A percentile compares a stretch with the other conserved stretches of the same genome.
Conservation (phyloP, 2,888 invertebrate genomes). For the Clepsis dumicolana region DNA sequence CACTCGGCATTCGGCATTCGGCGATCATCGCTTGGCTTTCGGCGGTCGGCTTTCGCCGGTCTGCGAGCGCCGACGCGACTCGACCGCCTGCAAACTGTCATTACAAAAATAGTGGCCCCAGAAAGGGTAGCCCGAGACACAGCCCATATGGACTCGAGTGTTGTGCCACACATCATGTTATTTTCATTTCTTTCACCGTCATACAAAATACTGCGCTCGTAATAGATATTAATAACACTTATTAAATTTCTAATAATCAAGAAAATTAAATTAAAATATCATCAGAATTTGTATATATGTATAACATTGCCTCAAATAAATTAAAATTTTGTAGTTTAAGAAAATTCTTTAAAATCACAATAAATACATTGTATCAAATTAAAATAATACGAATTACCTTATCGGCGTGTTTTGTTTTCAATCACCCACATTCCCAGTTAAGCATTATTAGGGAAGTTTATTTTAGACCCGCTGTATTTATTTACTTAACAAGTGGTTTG, state of each 20-base stretch:
- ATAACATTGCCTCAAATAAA: too few relatives aligned
- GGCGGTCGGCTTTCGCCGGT: constrained; percentile 10
- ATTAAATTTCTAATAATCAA: not conserved
- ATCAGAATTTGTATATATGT: too few relatives aligned
- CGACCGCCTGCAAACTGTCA: constrained; percentile 79
- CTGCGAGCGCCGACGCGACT: constrained; percentile 18
- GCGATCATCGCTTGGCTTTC: constrained; percentile 9
- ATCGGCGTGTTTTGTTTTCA: constrained; percentile 30
- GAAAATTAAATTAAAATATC: constrained; percentile 3
- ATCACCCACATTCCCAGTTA: constrained; percentile 64
- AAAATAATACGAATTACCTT: constrained; percentile 7
- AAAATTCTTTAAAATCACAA: too few relatives aligned
- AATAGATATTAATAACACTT: constrained; percentile 13
- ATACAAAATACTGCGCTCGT: constrained; percentile 32
- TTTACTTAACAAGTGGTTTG: constrained; percentile 83
- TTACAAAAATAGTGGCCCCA: constrained; percentile 83
- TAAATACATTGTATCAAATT: too few relatives aligned
- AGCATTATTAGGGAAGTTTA: constrained; percentile 80
- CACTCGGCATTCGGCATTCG: constrained; percentile 13
- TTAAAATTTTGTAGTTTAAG: too few relatives aligned
- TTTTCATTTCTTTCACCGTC: constrained; percentile 45
- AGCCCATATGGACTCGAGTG: constrained; percentile 75
- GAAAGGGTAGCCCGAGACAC: constrained; percentile 82
- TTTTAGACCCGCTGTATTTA: constrained; percentile 81
- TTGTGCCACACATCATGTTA: constrained; percentile 39